Evolutionary conservation across 2,113 vertebrate genomes (phyloP).

Genomic region (Syngnathus floridae): DNA sequence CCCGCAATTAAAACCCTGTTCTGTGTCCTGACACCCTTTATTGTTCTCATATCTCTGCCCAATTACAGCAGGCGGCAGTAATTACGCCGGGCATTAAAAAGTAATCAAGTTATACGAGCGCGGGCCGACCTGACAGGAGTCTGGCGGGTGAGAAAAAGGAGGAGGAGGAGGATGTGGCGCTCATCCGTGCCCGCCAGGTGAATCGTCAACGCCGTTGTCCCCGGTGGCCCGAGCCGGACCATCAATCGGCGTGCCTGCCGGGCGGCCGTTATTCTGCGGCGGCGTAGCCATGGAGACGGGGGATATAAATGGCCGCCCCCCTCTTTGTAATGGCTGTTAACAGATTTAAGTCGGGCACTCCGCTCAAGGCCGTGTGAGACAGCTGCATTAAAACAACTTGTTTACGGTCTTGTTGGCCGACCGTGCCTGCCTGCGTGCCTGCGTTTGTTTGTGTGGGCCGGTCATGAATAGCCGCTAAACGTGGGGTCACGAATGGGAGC

Average conservation of each 20-base stretch:
- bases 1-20: conserved; percentile 71
- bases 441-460: conserved; percentile 19
- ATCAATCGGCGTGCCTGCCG: conserved; percentile 44
- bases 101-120: conserved; percentile 75
- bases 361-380: background rate
- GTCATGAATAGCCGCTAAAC: conserved; percentile 55
- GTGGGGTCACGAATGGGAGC: conserved; percentile 72
- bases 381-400: conserved; percentile 1
- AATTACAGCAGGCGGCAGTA: conserved; percentile 69
- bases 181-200: conserved; percentile 42
- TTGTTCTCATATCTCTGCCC: conserved; percentile 66
- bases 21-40: conserved; percentile 64
- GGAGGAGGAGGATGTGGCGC: conserved; percentile 12
- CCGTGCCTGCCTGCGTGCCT: background rate
- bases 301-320: conserved; percentile 34
- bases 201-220: conserved; percentile 46
- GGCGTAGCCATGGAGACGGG: conserved; percentile 51
- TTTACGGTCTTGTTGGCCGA: conserved; percentile 1
- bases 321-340: conserved; percentile 37
- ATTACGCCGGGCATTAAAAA: conserved; percentile 74
- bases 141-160: conserved; percentile 22
- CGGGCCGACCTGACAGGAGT: conserved; percentile 50
- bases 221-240: conserved; percentile 18
- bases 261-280: conserved; percentile 43
- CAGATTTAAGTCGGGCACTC: conserved; percentile 22